Evolutionary conservation across 2,888 invertebrate genomes (phyloP), one percentile per base, ranked within the genome.

Genomic region (Cepaea hortensis): DNA sequence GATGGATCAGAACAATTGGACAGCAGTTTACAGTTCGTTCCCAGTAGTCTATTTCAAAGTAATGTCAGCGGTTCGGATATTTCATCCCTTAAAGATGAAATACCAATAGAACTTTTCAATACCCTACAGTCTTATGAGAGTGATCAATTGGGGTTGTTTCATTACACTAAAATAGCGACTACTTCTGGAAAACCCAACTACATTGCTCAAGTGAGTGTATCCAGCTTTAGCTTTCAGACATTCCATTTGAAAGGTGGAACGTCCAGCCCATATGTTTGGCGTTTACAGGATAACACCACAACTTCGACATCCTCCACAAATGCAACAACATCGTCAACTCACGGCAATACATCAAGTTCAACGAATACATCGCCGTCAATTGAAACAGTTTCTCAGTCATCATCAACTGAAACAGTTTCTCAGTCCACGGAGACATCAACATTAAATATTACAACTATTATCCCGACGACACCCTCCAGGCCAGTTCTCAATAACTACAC

Each of bases 401-500:
- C 55, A 15, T 13, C 23, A n/a, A 76, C 35, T 18, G 15, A 48
- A 50, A 76, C 76, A 50, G 18, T n/a, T 50, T 9, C 76, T 13
- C 48, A 11, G 48, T 20, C 76, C 5, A 20, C 48, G 23, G 18
- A 35, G 18, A 76, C 76, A 11, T 6, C 48, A 46, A 6, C 76
- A 76, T 48, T 48, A 48, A 55, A 55, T 35, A 35, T 35, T 35
- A 61, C 81, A 18, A 46, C 65, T 18, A 81, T 62, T 1, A n/a
- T 46, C 65, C 15, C 81, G 3, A 20, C 62, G 3, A 13, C n/a
- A 70, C n/a, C 20, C 9, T 35, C 81, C 5, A 18, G 46, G 20
- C n/a, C 72, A 5, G 50, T 70, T 5, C 70, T 81, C 20, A 72
- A 72, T 9, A 81, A 81, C 18, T 81, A 81, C 55, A 20, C 35